Conservation (phyloP, 1,140 invertebrate genomes). For the Scylla paramamosain region DNA sequence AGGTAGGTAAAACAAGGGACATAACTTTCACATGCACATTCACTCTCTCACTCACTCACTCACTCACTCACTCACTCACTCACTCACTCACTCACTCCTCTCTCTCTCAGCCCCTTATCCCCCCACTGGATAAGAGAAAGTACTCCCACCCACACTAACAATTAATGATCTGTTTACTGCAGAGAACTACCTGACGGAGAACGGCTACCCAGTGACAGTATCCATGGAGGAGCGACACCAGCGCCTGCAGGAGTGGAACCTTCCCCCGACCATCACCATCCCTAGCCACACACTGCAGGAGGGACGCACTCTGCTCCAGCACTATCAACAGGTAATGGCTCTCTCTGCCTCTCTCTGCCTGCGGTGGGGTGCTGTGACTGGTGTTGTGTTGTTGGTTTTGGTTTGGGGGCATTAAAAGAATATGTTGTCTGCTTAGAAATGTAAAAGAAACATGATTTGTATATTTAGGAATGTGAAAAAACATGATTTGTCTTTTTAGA, state of each 20-base stretch:
- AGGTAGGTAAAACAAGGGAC: no score
- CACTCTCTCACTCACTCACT: neutral
- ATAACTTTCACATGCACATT: neutral
- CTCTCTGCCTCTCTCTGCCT: neutral
- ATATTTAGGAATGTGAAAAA: no score
- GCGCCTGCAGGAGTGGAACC: conserved; percentile 8
- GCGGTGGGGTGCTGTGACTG: neutral
- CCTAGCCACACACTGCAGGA: neutral
- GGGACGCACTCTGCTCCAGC: neutral
- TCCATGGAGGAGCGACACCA: neutral
- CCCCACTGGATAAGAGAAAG: no score
- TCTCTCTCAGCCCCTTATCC: no score
- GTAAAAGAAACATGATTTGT: no score
- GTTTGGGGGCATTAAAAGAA: no score
- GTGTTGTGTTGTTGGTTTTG: no score
- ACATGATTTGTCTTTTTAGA: no score
- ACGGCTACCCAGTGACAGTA: conserved; percentile 32
- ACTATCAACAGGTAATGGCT: conserved; percentile 36
- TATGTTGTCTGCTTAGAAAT: no score
- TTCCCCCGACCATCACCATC: neutral
- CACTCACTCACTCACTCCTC: neutral
- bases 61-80: neutral
- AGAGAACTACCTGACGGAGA: neutral
- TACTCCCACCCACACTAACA: no score
- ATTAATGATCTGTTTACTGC: neutral